Percentiles rank a stretch among this genome's conserved stretches.
Evolutionary conservation across 2,888 invertebrate genomes (phyloP).

Genomic region (Epistrophella euchroma): DNA sequence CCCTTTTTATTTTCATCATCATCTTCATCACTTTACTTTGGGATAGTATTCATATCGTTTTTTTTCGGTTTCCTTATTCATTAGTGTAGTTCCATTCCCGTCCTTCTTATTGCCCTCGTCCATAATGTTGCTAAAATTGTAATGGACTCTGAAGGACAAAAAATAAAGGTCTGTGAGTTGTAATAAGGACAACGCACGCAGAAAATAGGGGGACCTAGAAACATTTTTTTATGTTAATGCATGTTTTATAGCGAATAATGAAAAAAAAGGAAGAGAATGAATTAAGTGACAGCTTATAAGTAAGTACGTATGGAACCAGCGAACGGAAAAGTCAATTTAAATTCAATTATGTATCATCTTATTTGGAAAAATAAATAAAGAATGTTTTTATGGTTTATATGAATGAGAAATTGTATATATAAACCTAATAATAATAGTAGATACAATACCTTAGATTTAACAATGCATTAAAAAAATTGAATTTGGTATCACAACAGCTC

Average conservation of each 20-base stretch:
- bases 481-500: too few species aligned
- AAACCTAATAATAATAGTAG: too few species aligned
- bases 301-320: background rate
- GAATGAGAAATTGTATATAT: background rate
- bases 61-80: slow-evolving; percentile 55
- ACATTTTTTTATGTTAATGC: slow-evolving; percentile 67
- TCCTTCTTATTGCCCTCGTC: slow-evolving; percentile 1
- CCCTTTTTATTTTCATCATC: slow-evolving; percentile 23
- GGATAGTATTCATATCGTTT: slow-evolving; percentile 63
- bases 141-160: slow-evolving; percentile 70
- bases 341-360: slow-evolving; percentile 65
- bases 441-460: too few species aligned
- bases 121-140: slow-evolving; percentile 57
- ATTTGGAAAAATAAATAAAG: slow-evolving; percentile 49
- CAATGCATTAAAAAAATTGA: too few species aligned
- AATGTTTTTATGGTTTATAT: slow-evolving; percentile 16
- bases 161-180: slow-evolving; percentile 40
- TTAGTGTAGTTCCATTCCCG: slow-evolving; percentile 15
- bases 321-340: slow-evolving; percentile 67
- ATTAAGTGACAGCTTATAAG: background rate
- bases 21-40: slow-evolving; percentile 57
- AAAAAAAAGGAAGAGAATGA: background rate
- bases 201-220: slow-evolving; percentile 35
- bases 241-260: slow-evolving; percentile 51
- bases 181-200: slow-evolving; percentile 39